Base-by-base conservation (phyloP, 2,797 vertebrate genomes). In the Sebastes itinus region DNA sequence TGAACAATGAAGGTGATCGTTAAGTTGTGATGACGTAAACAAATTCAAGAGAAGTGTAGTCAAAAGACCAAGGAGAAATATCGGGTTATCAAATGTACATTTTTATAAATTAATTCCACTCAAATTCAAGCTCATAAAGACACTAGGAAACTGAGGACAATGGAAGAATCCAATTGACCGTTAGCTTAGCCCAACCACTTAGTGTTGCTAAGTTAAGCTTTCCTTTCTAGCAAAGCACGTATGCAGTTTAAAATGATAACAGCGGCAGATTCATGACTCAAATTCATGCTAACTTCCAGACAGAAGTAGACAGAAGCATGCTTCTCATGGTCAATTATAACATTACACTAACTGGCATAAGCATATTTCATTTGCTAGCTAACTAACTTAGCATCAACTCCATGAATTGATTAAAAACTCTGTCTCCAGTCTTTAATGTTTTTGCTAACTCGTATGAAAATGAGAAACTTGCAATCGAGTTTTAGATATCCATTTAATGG, bases 1-100 rank as follows among this genome's bases (percentile, higher is more conserved):
- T 27, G 38, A 83, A 80, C 68, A n/a, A 23, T 74, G 30, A 35
- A 61, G 38, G 38, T 42, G 49, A 35, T 81, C 23, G 7, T 71
- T n/a, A 54, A 33, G 68, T 62, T 49, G 10, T 33, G 68, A 38
- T 1, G 30, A 65, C 32, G 62, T 25, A 69, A 66, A 68, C 33
- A 27, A 23, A 33, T 22, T 75, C 14, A 58, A 32, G 13, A 35
- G 20, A 52, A n/a, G 13, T 56, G 12, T 10, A 8, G 7, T 61
- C 22, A 28, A 28, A 33, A 35, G 28, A 23, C 18, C 3, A 30
- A 20, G 59, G 33, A 10, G 22, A 22, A 46, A 68, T 70, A 30
- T 20, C 18, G 18, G 30, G 11, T 46, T 27, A 64, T 58, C 14
- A 49, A 59, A 59, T 32, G 28, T n/a, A 52, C 1, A 46, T 35